Evolutionary conservation across 2,888 invertebrate species (phyloP).

Genomic region (Phyllotreta striolata): DNA sequence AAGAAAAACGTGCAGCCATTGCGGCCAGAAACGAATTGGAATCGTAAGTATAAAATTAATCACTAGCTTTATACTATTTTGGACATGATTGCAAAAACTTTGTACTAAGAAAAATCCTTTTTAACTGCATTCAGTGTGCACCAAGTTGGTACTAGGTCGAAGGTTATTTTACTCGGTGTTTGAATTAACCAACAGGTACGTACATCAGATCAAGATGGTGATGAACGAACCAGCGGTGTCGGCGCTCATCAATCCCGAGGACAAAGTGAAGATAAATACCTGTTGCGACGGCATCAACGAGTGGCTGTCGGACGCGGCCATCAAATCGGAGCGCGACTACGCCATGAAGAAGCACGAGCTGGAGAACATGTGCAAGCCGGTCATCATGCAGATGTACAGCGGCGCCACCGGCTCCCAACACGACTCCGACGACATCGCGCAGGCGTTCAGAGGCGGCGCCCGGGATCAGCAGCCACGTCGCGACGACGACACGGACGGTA

Average conservation of each 20-base stretch:
- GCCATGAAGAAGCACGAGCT: conserved; percentile 68
- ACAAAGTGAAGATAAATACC: conserved; percentile 57
- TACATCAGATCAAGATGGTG: conserved; percentile 45
- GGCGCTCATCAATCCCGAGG: conserved; percentile 66
- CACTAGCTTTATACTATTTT: not conserved
- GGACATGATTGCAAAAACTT: too few species aligned
- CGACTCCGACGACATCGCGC: not conserved
- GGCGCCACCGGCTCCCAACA: conserved; percentile 20
- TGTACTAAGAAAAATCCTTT: too few species aligned
- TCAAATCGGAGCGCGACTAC: conserved; percentile 70
- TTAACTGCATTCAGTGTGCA: too few species aligned
- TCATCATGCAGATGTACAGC: conserved; percentile 61
- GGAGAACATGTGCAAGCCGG: conserved; percentile 66
- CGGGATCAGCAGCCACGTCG: conserved; percentile 12
- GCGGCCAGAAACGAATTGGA: conserved; percentile 64
- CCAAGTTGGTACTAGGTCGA: too few species aligned
- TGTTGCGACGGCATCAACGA: conserved; percentile 67
- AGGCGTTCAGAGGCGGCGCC: conserved; percentile 47
- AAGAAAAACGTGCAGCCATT: conserved; percentile 63
- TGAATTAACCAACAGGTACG: conserved; percentile 20
- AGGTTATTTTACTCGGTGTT: too few species aligned
- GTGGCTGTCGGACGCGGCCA: conserved; percentile 71
- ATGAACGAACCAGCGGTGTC: conserved; percentile 55
- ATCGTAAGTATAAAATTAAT: conserved; percentile 58
- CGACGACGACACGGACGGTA: conserved; percentile 32